Base-by-base conservation (phyloP, 2,113 vertebrate genomes). In the Recurvirostra avosetta region DNA sequence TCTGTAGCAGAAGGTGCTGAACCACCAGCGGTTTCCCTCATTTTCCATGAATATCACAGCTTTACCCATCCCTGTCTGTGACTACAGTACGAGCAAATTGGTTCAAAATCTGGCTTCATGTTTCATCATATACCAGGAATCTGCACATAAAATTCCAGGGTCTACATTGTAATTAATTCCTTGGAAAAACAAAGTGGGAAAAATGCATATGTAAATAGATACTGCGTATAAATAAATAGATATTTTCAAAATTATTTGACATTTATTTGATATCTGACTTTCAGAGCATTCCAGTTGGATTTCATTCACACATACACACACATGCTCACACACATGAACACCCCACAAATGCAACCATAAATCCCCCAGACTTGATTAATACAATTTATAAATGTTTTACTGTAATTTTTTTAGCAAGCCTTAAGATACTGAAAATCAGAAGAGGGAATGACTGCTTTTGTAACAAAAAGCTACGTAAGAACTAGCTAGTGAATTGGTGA, bases 1-100 rank as follows among this genome's bases (percentile, higher is more conserved):
- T 62, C 78, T 59, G 43, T 6, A 89, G 73, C 76, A 95, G 80
- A 91, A 92, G 65, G 63, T 93, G 53, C 16, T 87, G 83, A 94
- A 81, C 52, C 23, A 58, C 77, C 65, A 90, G 43, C 2, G 15
- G 9, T 86, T 96, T 92, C 30, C 15, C 8, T 75, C 8, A 0
- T 85, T 94, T 91, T 81, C 34, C 3, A 5, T 59, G 14, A 85
- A 27, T 78, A 72, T 58, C 68, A 61, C 11, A 84, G 17, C 11
- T 68, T 78, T 81, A 61, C 20, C 12, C 49, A 53, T 49, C 53
- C 52, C 25, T 56, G 5, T 40, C 56, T 91, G 26, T 73, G 67
- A 88, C 15, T 55, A 45, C 10, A 79, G 9, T 27, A 77, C 18
- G 41, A 2, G 1, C 1, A 86, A 61, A 92, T 38, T 50, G 3